Percentiles rank a stretch among this genome's conserved stretches.
Conservation (phyloP, 2,797 vertebrate genomes). For the Spinibarbus caldwelli region DNA sequence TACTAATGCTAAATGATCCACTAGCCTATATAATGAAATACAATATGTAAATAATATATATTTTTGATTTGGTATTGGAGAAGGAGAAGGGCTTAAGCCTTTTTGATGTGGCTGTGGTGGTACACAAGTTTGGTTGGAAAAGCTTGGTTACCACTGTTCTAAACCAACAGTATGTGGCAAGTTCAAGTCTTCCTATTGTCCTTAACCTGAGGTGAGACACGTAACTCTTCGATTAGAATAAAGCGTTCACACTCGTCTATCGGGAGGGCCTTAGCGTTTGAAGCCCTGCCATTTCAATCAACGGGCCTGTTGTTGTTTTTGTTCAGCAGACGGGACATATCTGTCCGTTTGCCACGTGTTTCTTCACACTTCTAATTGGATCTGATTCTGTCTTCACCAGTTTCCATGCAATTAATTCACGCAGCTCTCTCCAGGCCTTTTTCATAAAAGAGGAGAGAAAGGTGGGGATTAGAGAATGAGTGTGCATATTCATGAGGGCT, state of each 20-base stretch:
- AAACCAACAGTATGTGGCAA: not conserved
- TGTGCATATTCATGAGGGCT: conserved; percentile 38
- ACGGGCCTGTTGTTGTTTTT: conserved; percentile 70
- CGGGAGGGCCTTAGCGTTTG: conserved; percentile 65
- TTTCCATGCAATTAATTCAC: conserved; percentile 74
- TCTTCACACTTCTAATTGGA: conserved; percentile 80
- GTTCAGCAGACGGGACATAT: conserved; percentile 66
- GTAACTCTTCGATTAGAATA: conserved; percentile 50
- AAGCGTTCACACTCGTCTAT: conserved; percentile 19
- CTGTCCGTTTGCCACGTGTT: conserved; percentile 71
- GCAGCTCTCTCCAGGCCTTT: conserved; percentile 57
- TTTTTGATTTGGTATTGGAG: not conserved
- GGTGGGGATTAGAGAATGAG: conserved; percentile 46
- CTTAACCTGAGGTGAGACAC: conserved; percentile 40
- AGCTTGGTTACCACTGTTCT: not conserved
- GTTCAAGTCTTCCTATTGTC: not conserved
- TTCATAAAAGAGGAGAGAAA: conserved; percentile 42
- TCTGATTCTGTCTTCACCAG: conserved; percentile 72
- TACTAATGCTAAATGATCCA: not conserved
- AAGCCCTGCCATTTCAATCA: conserved; percentile 80
- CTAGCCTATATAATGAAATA: no score
- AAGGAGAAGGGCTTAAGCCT: not conserved
- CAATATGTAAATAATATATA: not conserved
- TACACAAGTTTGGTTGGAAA: not conserved
- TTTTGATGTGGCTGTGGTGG: no score